These are phyloP conservation scores for Morpho achilles DNA, from an alignment of 2,888 invertebrate genomes.

Conservation along the genomic window DNA sequence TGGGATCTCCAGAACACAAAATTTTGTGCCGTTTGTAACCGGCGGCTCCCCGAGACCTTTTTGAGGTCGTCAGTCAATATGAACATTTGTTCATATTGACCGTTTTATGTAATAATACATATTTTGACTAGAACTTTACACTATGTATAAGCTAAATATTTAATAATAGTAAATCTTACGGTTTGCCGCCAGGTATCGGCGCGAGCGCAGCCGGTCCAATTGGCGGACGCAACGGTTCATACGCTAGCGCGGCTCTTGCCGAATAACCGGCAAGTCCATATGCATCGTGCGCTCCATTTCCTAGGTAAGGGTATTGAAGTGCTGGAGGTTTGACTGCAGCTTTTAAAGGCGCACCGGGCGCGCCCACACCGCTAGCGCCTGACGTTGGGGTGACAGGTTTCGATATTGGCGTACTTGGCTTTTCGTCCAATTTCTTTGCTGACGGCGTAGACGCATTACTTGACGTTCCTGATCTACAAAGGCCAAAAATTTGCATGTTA, in stretches of 20 bases:
- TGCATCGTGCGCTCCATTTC: slow-evolving; percentile 71
- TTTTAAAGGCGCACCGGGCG: slow-evolving; percentile 76
- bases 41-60: no score
- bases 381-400: slow-evolving; percentile 93
- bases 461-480: slow-evolving; percentile 87
- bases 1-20: no score
- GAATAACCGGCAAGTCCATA: slow-evolving; percentile 73
- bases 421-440: slow-evolving; percentile 91
- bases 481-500: background rate
- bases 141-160: background rate
- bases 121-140: no score
- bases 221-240: slow-evolving; percentile 71
- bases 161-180: slow-evolving; percentile 80
- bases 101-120: no score
- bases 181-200: slow-evolving; percentile 89
- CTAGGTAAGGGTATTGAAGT: slow-evolving; percentile 82
- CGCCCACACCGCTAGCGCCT: slow-evolving; percentile 80
- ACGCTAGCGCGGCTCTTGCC: slow-evolving; percentile 70
- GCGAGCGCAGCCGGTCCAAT: slow-evolving; percentile 80
- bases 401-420: slow-evolving; percentile 93
- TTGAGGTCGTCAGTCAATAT: no score
- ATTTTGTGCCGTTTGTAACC: no score
- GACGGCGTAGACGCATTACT: slow-evolving; percentile 95
- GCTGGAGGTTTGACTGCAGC: slow-evolving; percentile 80
- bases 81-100: no score